Percentiles rank a stretch among this genome's conserved stretches.
These are phyloP conservation scores for Carcharodon carcharias DNA, from an alignment of 2,797 vertebrate species.

Conservation along the genomic window DNA sequence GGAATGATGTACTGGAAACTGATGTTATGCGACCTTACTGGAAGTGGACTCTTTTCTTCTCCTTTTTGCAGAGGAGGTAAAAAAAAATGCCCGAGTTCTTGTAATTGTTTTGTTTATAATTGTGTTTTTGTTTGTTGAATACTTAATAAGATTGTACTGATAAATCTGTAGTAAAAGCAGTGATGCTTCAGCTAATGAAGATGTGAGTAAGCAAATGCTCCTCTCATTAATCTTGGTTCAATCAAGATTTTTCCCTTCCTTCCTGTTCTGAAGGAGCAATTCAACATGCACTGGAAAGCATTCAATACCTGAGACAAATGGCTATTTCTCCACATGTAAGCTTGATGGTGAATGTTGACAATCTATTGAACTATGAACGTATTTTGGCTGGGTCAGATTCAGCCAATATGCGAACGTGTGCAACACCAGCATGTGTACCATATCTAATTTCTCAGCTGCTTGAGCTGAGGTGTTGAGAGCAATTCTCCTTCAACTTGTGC, in stretches of 20 bases:
- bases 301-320: neutral
- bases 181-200: neutral
- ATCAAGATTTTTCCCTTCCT: neutral
- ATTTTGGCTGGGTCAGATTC: neutral
- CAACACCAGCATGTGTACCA: neutral
- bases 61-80: constrained; percentile 65
- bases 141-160: neutral
- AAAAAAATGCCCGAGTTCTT: constrained; percentile 37
- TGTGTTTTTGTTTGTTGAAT: neutral
- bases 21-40: constrained; percentile 65
- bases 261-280: neutral
- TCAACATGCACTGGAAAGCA: neutral
- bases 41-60: constrained; percentile 58
- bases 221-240: neutral
- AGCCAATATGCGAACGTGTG: neutral
- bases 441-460: neutral
- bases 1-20: constrained; percentile 67
- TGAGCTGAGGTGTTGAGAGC: neutral
- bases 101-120: neutral
- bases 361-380: neutral
- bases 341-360: neutral
- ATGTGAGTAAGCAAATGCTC: neutral
- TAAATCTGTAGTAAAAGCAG: neutral
- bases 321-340: neutral
- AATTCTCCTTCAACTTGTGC: neutral